Base-by-base conservation (phyloP, 2,113 vertebrate genomes). In the Limnothrissa miodon region DNA sequence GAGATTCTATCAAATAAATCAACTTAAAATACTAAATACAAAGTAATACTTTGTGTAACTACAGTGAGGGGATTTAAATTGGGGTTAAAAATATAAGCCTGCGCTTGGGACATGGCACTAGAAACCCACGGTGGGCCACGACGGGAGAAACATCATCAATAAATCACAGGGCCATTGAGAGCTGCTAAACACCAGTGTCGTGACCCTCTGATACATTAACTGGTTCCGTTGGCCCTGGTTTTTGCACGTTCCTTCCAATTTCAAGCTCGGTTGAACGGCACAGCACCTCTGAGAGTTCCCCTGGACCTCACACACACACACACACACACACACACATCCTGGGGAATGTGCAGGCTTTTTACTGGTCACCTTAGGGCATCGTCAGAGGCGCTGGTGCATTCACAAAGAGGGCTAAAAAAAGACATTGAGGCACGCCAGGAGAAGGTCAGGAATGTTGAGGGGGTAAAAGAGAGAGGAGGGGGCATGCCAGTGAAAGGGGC, bases 231-330 rank as follows among this genome's bases (percentile, higher is more conserved):
- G 10, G 66, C 70, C 82, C 78, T 85, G 85, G 84, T 89, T 86
- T 88, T 80, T 82, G 82, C 82, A 89, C 83, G 90, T 92, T 91
- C 89, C 86, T 85, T 90, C 80, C 91, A 92, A 92, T 93, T 93
- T 93, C 92, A 94, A 88, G 91, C 93, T 92, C 83, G 80, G 85
- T 80, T 92, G 86, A 91, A 85, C 89, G 78, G 42, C 83, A 79
- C 70, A 51, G 84, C 83, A 79, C 29, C 59, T 33, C 25, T 51
- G 86, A 87, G 88, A 39, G 89, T 89, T 90, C 87, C 89, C 83
- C 78, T 85, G 87, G 87, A 88, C 90, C 74, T 19, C 8, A 42
- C 36, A 59, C 80, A 62, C 48, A 39, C 11, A 42, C 48, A 81
- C 51, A 42, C 51, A 59, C 48, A 62, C 29, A 51, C 79, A 53